These are phyloP conservation scores for Calameuta idolon DNA, from an alignment of 2,888 invertebrate species.

Conservation along the genomic window DNA sequence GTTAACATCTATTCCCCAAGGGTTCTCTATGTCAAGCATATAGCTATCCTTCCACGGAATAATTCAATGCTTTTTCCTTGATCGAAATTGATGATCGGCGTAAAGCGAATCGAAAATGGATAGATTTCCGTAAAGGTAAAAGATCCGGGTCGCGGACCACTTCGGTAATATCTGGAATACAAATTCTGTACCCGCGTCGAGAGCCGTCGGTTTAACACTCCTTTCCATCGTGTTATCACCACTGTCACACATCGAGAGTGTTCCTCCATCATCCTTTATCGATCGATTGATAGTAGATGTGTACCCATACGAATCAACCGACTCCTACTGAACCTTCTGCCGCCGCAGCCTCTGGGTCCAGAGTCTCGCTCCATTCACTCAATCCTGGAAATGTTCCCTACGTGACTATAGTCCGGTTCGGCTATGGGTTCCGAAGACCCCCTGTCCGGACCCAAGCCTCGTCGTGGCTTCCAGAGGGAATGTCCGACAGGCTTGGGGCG, in stretches of 20 bases:
- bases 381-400: slow-evolving; percentile 14
- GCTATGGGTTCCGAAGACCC: neutral
- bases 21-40: neutral
- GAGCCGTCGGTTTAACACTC: slow-evolving; percentile 15
- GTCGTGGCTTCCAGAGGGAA: neutral
- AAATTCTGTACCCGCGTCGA: slow-evolving; percentile 18
- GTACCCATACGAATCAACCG: neutral
- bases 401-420: neutral
- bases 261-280: slow-evolving; percentile 13
- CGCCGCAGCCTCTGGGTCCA: slow-evolving; percentile 2
- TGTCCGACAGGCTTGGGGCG: neutral
- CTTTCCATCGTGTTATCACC: slow-evolving; percentile 18
- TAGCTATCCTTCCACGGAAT: neutral
- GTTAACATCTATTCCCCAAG: neutral
- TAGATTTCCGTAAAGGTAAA: neutral
- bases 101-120: slow-evolving; percentile 4
- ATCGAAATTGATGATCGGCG: neutral
- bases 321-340: slow-evolving; percentile 7
- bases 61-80: neutral
- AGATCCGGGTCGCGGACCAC: neutral
- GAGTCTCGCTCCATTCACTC: slow-evolving; percentile 11
- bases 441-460: neutral
- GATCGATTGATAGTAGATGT: neutral
- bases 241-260: slow-evolving; percentile 15
- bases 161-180: slow-evolving; percentile 15